Base-by-base conservation (phyloP, 1,140 invertebrate species). In the Heliconius nattereri region DNA sequence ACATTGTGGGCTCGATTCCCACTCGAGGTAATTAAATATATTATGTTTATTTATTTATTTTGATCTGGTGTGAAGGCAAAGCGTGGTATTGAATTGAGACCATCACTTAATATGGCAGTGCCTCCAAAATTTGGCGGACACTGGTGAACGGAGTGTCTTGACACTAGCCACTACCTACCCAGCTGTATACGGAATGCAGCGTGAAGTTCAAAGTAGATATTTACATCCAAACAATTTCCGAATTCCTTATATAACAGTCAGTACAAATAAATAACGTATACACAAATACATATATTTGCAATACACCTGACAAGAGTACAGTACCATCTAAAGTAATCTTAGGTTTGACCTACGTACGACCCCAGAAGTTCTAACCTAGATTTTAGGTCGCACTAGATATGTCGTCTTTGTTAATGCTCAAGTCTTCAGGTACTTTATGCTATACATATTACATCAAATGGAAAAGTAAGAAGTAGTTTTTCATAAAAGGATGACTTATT, bases 381-480 rank as follows among this genome's bases (percentile, higher is more conserved):
- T 66, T 66, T 66, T 66, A 66, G 60, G 60, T 66, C 60, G 60
- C 60, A 66, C 60, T 66, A 66, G 60, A 66, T 66, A 66, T 66
- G 60, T 66, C 60, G 26, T 66, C 60, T 66, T 66, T 66, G 60
- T 66, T 66, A 66, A 66, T 66, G 60, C 60, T 66, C 60, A 66
- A 66, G 26, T 26, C 60, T 66, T 66, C n/a, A 66, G 23, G 60
- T 26, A 66, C 60, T 66, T 66, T 29, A 29, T 16, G 60, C 60
- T 66, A 66, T 66, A 66, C 60, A 66, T 66, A 66, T 66, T 66
- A 66, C 23, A 66, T 66, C 23, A 66, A 66, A 66, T 66, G 60
- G 60, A 66, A 52, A 66, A 66, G 2, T 26, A 13, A 66, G 60
- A 66, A 66, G 23, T 26, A 29, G 60, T 66, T 66, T 66, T 66